phyloP scores from a whole-genome alignment of 2,888 invertebrate genomes.

The Odontomyia ornata region DNA sequence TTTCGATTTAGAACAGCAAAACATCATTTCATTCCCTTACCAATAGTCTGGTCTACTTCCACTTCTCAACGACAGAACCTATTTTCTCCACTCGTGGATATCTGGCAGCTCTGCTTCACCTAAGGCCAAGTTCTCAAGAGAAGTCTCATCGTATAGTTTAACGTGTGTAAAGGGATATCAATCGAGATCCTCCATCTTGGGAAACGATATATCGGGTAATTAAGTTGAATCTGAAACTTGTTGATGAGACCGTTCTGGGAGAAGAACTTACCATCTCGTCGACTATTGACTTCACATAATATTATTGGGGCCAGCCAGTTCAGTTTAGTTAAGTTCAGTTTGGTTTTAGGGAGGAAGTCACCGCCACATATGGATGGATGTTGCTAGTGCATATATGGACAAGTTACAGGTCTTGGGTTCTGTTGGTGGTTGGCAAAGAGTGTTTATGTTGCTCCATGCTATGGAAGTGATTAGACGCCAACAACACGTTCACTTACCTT shows the following conservation, averaged over 20 bases:
- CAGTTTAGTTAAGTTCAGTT: no score
- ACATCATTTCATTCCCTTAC: not conserved
- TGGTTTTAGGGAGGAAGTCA: slow-evolving; percentile 12
- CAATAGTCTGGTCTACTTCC: no score
- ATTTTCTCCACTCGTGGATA: slow-evolving; percentile 25
- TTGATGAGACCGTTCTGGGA: slow-evolving; percentile 15
- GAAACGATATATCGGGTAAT: slow-evolving; percentile 16
- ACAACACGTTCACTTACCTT: slow-evolving; percentile 46
- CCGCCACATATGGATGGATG: not conserved
- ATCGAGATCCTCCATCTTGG: slow-evolving; percentile 23
- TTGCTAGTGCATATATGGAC: not conserved
- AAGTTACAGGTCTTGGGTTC: not conserved
- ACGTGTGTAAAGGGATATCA: not conserved
- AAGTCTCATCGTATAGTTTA: slow-evolving; percentile 21
- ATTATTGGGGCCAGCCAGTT: not conserved
- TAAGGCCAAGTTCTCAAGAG: slow-evolving; percentile 35
- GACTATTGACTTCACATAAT: not conserved
- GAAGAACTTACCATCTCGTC: not conserved
- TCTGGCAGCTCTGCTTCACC: not conserved
- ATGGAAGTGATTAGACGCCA: slow-evolving; percentile 41
- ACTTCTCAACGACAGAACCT: not conserved
- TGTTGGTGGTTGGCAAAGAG: slow-evolving; percentile 3
- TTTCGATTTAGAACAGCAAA: slow-evolving; percentile 12
- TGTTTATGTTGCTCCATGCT: not conserved
- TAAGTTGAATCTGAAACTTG: slow-evolving; percentile 33